Evolutionary conservation across 2,797 vertebrate genomes (phyloP).

Genomic region (Sciaenops ocellatus): DNA sequence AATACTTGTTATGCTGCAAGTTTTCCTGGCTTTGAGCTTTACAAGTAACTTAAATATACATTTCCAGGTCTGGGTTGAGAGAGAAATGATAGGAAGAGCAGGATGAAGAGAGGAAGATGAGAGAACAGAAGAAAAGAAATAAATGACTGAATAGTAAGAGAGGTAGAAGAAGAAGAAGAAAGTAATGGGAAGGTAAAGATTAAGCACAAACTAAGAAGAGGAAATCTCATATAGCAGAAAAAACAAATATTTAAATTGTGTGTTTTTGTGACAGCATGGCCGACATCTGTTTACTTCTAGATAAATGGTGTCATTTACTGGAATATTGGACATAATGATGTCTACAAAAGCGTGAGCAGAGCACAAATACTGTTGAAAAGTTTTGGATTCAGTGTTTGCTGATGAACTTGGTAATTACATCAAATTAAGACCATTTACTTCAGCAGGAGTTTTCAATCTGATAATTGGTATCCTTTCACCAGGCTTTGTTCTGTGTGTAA

Average conservation of each 20-base stretch:
- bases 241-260: conserved; percentile 6
- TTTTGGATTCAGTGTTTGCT: conserved; percentile 63
- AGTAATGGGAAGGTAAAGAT: background rate
- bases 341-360: background rate
- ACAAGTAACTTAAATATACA: conserved; percentile 44
- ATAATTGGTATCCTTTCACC: conserved; percentile 74
- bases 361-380: background rate
- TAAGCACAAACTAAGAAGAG: background rate
- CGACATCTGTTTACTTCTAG: conserved; percentile 26
- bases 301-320: conserved; percentile 17
- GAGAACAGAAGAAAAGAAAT: background rate
- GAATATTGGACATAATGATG: background rate
- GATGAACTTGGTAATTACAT: conserved; percentile 80
- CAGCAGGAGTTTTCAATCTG: conserved; percentile 68
- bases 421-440: conserved; percentile 78
- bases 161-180: background rate
- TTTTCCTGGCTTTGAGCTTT: conserved; percentile 49
- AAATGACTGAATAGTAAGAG: background rate
- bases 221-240: background rate
- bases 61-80: conserved; percentile 30
- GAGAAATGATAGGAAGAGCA: conserved; percentile 11
- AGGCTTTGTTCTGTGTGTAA: conserved; percentile 64
- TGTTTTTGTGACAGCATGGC: background rate
- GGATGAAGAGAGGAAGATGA: background rate
- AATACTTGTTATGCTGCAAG: conserved; percentile 42